phyloP scores from a whole-genome alignment of 2,113 vertebrate species.

The Myotis yumanensis region DNA sequence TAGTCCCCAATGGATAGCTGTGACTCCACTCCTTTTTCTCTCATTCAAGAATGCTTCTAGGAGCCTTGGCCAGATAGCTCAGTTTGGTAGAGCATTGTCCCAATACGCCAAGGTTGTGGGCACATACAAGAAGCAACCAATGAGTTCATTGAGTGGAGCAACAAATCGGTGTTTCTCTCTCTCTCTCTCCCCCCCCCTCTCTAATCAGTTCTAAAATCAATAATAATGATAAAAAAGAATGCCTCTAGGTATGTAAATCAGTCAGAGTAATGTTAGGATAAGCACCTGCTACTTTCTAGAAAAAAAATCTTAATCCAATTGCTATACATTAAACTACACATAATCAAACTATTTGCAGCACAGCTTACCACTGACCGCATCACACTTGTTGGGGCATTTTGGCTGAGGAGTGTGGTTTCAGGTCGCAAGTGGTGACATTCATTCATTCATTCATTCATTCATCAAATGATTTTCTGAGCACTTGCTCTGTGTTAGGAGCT shows the following conservation, averaged over 20 bases:
- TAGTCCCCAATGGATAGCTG: not conserved
- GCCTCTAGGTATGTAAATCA: slow-evolving; percentile 48
- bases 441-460: not conserved
- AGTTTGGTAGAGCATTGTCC: too few relatives aligned
- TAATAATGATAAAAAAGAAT: not conserved
- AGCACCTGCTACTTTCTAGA: slow-evolving; percentile 11
- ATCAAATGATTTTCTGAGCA: not conserved
- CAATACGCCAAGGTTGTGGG: too few relatives aligned
- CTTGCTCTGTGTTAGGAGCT: not conserved
- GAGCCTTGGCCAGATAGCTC: not conserved
- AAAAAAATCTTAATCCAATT: not conserved
- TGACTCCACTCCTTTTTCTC: not conserved
- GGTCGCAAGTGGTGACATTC: not conserved
- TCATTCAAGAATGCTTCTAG: slow-evolving; percentile 24
- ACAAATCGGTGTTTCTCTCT: too few relatives aligned
- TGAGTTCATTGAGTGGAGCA: too few relatives aligned
- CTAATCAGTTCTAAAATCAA: too few relatives aligned
- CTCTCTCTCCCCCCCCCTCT: too few relatives aligned
- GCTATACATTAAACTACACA: not conserved
- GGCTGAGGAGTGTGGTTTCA: not conserved
- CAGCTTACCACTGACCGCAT: not conserved
- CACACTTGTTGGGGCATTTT: not conserved
- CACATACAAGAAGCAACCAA: too few relatives aligned
- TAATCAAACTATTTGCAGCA: not conserved
- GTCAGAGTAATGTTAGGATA: not conserved